These are phyloP conservation scores for Thalpophila matura DNA, from an alignment of 2,888 invertebrate species.

Conservation along the genomic window DNA sequence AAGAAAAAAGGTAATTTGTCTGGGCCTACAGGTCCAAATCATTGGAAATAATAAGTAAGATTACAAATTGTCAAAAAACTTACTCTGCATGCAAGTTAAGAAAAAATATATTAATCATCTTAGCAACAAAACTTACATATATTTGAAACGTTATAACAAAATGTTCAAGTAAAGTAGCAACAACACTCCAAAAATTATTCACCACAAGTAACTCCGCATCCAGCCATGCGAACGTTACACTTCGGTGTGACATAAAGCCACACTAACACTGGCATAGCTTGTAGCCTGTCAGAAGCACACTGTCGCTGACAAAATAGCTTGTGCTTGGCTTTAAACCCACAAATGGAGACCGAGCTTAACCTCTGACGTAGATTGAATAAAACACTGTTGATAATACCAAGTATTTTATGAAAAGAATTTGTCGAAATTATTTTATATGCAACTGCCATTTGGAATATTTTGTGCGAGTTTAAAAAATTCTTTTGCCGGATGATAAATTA, in stretches of 20 bases:
- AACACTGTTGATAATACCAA: conserved; percentile 61
- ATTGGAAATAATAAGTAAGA: too few relatives aligned
- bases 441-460: conserved; percentile 9
- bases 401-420: conserved; percentile 36
- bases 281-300: conserved; percentile 64
- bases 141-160: too few relatives aligned
- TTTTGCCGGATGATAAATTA: background rate
- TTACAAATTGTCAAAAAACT: too few relatives aligned
- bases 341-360: conserved; percentile 67
- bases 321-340: conserved; percentile 63
- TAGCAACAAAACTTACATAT: too few relatives aligned
- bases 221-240: conserved; percentile 18
- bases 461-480: too few relatives aligned
- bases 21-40: too few relatives aligned
- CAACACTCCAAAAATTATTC: background rate
- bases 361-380: conserved; percentile 61
- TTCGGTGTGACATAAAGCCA: conserved; percentile 50
- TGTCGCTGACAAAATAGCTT: conserved; percentile 70
- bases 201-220: background rate
- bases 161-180: background rate
- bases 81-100: too few relatives aligned
- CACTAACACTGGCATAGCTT: conserved; percentile 56
- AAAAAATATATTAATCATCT: too few relatives aligned
- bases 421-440: conserved; percentile 38
- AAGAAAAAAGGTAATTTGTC: too few relatives aligned